These are phyloP conservation scores for Phaethornis superciliosus DNA, from an alignment of 2,113 vertebrate species.

Conservation along the genomic window DNA sequence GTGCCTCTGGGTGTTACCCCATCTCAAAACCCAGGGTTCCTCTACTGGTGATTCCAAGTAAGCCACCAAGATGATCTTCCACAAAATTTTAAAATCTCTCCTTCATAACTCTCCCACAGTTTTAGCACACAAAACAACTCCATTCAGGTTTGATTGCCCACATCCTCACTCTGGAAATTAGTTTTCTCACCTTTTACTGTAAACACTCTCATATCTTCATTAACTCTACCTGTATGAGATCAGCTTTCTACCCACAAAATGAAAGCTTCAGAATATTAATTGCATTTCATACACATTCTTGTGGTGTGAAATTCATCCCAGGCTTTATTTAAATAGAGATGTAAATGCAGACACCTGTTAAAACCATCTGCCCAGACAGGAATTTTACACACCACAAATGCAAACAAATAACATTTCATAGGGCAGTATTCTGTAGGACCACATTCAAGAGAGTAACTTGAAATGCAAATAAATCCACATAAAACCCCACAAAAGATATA, in stretches of 20 bases:
- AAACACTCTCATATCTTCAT: background rate
- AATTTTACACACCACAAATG: background rate
- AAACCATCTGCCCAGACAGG: background rate
- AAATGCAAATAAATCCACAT: background rate
- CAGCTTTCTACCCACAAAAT: background rate
- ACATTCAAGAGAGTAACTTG: background rate
- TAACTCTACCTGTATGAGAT: background rate
- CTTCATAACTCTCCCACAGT: background rate
- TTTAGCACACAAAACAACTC: background rate
- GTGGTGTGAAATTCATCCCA: background rate
- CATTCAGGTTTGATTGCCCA: background rate
- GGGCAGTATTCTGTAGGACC: background rate
- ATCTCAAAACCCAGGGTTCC: background rate
- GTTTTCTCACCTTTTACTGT: conserved; percentile 6
- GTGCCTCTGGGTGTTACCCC: background rate
- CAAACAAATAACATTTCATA: background rate
- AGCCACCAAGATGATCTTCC: background rate
- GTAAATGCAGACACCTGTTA: background rate
- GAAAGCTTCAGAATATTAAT: conserved; percentile 22
- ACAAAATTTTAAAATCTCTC: background rate
- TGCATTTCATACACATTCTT: background rate
- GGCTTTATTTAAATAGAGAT: background rate
- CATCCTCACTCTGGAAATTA: background rate
- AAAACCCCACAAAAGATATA: background rate
- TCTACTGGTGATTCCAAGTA: background rate